Evolutionary conservation across 1,140 invertebrate species (phyloP).

Genomic region (Tetragnatha versicolor): DNA sequence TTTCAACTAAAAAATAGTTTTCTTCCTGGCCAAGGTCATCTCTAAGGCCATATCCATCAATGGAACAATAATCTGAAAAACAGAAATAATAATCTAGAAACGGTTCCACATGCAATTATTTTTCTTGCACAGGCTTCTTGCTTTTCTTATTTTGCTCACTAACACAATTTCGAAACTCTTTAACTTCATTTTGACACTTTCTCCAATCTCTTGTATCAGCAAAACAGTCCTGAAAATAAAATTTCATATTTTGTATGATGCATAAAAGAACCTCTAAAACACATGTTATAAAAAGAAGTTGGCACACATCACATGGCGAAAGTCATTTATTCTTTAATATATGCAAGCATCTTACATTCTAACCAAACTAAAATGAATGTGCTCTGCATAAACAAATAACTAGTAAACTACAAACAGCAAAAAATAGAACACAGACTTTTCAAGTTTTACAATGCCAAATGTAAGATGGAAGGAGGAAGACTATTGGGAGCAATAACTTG

Average conservation of each 20-base stretch:
- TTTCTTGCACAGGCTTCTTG: conserved; percentile 24
- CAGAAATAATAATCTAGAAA: too few species aligned
- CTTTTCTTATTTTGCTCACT: conserved; percentile 65
- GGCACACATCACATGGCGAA: conserved; percentile 9
- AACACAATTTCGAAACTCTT: conserved; percentile 82
- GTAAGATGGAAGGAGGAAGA: too few species aligned
- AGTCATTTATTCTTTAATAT: conserved; percentile 19
- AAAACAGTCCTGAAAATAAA: conserved; percentile 80
- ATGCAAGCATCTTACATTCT: not conserved
- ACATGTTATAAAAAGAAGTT: conserved; percentile 22
- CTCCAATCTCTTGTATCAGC: conserved; percentile 88
- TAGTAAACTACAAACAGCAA: not conserved
- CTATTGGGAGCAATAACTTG: too few species aligned
- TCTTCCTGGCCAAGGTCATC: too few species aligned
- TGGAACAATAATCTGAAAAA: too few species aligned
- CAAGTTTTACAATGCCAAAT: too few species aligned
- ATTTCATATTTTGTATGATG: conserved; percentile 40
- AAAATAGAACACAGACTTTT: too few species aligned
- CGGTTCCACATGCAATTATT: too few species aligned
- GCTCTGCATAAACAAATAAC: not conserved
- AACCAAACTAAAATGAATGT: not conserved
- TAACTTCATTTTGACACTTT: conserved; percentile 82
- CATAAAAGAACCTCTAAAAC: conserved; percentile 22
- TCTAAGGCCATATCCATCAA: too few species aligned
- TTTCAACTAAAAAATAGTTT: too few species aligned